These are phyloP conservation scores for Lasioglossum figueresi DNA, from an alignment of 2,888 invertebrate genomes.

Conservation along the genomic window DNA sequence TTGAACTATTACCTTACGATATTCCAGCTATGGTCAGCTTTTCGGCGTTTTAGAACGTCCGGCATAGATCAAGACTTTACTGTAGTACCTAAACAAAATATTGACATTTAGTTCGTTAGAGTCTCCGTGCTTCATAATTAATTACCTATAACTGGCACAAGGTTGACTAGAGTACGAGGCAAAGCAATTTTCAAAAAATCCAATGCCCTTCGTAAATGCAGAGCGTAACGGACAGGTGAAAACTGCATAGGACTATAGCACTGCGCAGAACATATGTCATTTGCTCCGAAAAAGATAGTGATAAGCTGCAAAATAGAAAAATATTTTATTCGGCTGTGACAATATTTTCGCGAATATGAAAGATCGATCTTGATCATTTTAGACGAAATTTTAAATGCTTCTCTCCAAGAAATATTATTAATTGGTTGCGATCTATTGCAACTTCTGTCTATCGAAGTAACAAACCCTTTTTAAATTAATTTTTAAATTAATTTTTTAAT, in stretches of 20 bases:
- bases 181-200: conserved; percentile 88
- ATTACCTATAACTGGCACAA: conserved; percentile 89
- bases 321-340: neutral
- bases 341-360: neutral
- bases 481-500: no score
- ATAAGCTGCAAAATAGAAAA: conserved; percentile 83
- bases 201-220: conserved; percentile 87
- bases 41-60: no score
- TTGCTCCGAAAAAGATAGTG: conserved; percentile 90
- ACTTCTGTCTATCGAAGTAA: neutral
- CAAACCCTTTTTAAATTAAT: neutral
- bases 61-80: no score
- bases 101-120: neutral
- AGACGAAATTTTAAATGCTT: neutral
- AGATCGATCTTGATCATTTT: neutral
- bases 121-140: conserved; percentile 25
- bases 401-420: neutral
- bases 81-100: neutral
- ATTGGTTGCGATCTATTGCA: neutral
- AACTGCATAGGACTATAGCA: conserved; percentile 84
- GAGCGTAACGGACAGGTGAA: conserved; percentile 87
- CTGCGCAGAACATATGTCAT: conserved; percentile 90
- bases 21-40: no score
- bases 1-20: no score
- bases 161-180: conserved; percentile 89